These are phyloP conservation scores for Myrmecophaga tridactyla DNA, from an alignment of 2,113 vertebrate species.

Conservation along the genomic window DNA sequence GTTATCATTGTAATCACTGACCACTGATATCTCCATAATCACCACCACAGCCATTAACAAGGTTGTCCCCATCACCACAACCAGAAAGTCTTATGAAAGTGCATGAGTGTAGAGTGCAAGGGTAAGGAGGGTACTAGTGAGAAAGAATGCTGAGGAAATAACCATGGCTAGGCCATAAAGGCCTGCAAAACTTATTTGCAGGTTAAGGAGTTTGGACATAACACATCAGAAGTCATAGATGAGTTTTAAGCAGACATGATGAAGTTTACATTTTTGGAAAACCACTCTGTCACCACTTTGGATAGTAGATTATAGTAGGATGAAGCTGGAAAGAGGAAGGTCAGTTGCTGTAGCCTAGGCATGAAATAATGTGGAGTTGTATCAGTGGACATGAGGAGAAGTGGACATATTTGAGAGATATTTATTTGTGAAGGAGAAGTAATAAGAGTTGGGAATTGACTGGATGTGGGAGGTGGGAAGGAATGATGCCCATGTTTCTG, in stretches of 20 bases:
- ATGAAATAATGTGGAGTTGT: conserved; percentile 14
- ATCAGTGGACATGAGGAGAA: background rate
- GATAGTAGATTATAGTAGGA: background rate
- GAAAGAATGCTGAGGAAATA: background rate
- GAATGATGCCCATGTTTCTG: background rate
- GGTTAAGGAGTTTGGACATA: background rate
- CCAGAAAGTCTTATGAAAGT: background rate
- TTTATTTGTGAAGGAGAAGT: background rate
- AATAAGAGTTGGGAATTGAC: background rate
- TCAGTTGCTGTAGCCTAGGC: background rate
- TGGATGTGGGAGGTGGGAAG: background rate
- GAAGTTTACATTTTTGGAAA: conserved; percentile 56
- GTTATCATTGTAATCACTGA: background rate
- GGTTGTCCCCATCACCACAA: background rate
- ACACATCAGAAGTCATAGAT: conserved; percentile 5
- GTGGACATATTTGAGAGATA: background rate
- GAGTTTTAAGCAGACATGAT: conserved; percentile 13
- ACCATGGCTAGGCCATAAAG: background rate
- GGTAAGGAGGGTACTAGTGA: background rate
- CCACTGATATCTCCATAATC: too few species aligned
- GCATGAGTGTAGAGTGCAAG: background rate
- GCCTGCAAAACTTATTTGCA: too few species aligned
- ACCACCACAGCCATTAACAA: background rate
- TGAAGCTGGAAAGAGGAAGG: background rate
- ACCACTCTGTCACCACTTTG: background rate